Evolutionary conservation across 2,888 invertebrate genomes (phyloP).

Genomic region (Hesperia comma): DNA sequence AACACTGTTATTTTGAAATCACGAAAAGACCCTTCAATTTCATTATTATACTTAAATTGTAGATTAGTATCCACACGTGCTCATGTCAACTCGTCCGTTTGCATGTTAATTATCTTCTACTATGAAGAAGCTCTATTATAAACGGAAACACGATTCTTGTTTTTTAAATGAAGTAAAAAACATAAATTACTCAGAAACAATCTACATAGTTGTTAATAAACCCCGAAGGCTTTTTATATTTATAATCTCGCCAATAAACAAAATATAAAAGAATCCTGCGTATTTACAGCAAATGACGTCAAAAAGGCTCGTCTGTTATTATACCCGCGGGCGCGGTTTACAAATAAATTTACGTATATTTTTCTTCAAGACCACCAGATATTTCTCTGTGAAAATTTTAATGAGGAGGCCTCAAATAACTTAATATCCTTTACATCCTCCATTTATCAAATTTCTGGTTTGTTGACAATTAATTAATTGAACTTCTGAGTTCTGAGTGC

Average conservation of each 20-base stretch:
- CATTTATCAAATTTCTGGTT: conserved; percentile 17
- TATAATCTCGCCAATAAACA: conserved; percentile 21
- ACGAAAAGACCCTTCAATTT: no score
- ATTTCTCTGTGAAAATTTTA: conserved; percentile 53
- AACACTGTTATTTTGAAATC: no score
- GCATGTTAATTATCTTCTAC: no score
- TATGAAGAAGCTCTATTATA: no score
- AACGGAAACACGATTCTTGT: no score
- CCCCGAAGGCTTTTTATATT: conserved; percentile 1
- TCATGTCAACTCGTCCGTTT: no score
- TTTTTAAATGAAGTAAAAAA: no score
- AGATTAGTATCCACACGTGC: no score
- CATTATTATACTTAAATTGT: no score
- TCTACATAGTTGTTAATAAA: neutral
- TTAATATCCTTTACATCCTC: conserved; percentile 39
- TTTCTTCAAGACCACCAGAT: conserved; percentile 50
- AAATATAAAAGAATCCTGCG: conserved; percentile 16
- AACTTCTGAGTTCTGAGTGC: no score
- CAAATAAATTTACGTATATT: conserved; percentile 34
- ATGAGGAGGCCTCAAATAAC: conserved; percentile 55
- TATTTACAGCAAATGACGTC: conserved; percentile 50
- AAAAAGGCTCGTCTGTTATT: conserved; percentile 51
- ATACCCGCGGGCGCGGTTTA: conserved; percentile 31
- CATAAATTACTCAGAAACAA: neutral
- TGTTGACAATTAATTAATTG: conserved; percentile 2